Conservation (phyloP, 2,797 vertebrate genomes). For the Danio tinwini region DNA sequence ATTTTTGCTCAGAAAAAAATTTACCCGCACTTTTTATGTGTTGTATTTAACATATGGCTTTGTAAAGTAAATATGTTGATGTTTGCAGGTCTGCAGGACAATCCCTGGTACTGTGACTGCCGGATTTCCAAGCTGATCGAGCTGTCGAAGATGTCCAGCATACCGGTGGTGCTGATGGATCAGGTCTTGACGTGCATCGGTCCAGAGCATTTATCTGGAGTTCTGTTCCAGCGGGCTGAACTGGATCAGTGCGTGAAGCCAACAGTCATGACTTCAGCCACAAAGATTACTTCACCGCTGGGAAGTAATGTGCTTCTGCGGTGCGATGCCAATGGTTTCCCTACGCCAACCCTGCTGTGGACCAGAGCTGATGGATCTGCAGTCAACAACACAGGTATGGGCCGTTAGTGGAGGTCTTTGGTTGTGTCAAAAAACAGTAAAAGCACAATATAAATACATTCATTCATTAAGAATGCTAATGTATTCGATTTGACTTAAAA, state of each 20-base stretch:
- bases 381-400: slow-evolving; percentile 89
- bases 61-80: slow-evolving; percentile 28
- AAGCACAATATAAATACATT: no score
- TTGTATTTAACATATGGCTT: neutral
- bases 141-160: slow-evolving; percentile 85
- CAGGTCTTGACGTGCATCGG: slow-evolving; percentile 84
- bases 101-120: slow-evolving; percentile 96
- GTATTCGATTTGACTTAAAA: no score
- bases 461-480: neutral
- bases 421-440: no score
- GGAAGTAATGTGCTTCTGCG: slow-evolving; percentile 95
- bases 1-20: no score
- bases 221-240: slow-evolving; percentile 89
- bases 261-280: slow-evolving; percentile 92
- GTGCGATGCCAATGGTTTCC: slow-evolving; percentile 89
- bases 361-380: slow-evolving; percentile 76
- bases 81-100: slow-evolving; percentile 91
- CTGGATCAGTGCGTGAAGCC: slow-evolving; percentile 92
- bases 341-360: slow-evolving; percentile 91
- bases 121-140: slow-evolving; percentile 93
- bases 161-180: slow-evolving; percentile 86
- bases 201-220: slow-evolving; percentile 87
- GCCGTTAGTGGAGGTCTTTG: no score
- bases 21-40: no score
- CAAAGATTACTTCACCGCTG: slow-evolving; percentile 89